phyloP scores from a whole-genome alignment of 1,140 invertebrate species.

The Panagrolaimus sp. region DNA sequence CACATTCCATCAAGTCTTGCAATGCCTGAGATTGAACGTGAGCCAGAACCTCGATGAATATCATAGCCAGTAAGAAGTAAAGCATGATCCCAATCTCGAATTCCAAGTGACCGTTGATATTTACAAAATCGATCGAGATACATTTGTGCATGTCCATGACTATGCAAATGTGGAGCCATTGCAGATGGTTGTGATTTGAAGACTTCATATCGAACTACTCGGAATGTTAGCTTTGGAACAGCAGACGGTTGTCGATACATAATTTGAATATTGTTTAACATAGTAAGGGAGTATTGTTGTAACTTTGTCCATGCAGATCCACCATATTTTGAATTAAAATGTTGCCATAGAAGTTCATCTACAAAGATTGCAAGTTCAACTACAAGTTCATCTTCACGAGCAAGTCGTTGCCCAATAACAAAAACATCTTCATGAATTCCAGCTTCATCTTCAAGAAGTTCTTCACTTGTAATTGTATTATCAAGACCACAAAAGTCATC shows the following conservation, averaged over 20 bases:
- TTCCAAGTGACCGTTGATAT: constrained; percentile 51
- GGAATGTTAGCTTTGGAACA: constrained; percentile 48
- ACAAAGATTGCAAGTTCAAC: constrained; percentile 57
- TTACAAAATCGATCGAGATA: constrained; percentile 55
- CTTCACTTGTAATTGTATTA: constrained; percentile 51
- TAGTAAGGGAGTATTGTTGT: constrained; percentile 47
- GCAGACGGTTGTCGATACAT: constrained; percentile 57
- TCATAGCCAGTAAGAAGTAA: constrained; percentile 55
- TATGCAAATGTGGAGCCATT: constrained; percentile 51
- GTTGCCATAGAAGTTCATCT: constrained; percentile 53
- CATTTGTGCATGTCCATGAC: constrained; percentile 53
- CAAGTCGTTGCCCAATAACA: constrained; percentile 48
- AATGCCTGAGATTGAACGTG: constrained; percentile 57
- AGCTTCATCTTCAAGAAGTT: constrained; percentile 53
- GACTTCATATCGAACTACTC: constrained; percentile 55
- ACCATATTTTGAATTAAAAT: constrained; percentile 54
- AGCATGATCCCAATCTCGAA: constrained; percentile 58
- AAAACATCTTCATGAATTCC: constrained; percentile 57
- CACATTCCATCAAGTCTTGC: constrained; percentile 58
- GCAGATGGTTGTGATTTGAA: constrained; percentile 52
- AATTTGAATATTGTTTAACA: constrained; percentile 58
- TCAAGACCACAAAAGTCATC: constrained; percentile 56
- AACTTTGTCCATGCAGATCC: constrained; percentile 47
- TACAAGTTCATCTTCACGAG: constrained; percentile 48
- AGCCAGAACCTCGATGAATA: constrained; percentile 55